Evolutionary conservation across 2,113 vertebrate genomes (phyloP).

Genomic region (Alectura lathami): DNA sequence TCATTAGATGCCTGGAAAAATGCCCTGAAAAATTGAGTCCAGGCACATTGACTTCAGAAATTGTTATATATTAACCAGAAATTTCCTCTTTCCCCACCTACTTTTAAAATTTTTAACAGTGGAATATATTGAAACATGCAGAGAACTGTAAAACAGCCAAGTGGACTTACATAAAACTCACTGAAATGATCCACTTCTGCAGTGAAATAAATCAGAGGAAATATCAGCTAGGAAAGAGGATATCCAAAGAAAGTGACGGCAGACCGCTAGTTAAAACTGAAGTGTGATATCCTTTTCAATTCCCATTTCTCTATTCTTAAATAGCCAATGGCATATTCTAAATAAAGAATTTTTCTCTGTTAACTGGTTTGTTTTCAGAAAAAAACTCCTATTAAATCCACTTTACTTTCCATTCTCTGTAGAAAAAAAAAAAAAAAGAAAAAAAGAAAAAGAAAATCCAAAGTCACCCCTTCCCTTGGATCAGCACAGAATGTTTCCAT

Average conservation of each 20-base stretch:
- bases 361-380: not conserved
- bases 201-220: slow-evolving; percentile 26
- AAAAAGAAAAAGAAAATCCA: too few relatives aligned
- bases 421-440: not conserved
- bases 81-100: slow-evolving; percentile 64
- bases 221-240: slow-evolving; percentile 12
- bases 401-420: not conserved
- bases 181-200: slow-evolving; percentile 8
- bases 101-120: slow-evolving; percentile 64
- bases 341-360: not conserved
- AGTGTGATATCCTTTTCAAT: not conserved
- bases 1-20: slow-evolving; percentile 45
- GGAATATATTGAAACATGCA: slow-evolving; percentile 59
- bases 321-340: not conserved
- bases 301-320: not conserved
- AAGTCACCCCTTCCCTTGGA: not conserved
- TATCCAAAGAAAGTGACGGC: slow-evolving; percentile 18
- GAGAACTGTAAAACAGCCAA: slow-evolving; percentile 30
- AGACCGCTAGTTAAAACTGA: not conserved
- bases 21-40: slow-evolving; percentile 51
- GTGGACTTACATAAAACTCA: slow-evolving; percentile 22
- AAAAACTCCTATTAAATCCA: not conserved
- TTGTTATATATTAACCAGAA: slow-evolving; percentile 60
- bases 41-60: slow-evolving; percentile 47
- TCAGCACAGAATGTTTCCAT: not conserved